Evolutionary conservation across 2,888 invertebrate genomes (phyloP), one percentile per base, ranked within the genome.

Genomic region (Xiphydria camelus): DNA sequence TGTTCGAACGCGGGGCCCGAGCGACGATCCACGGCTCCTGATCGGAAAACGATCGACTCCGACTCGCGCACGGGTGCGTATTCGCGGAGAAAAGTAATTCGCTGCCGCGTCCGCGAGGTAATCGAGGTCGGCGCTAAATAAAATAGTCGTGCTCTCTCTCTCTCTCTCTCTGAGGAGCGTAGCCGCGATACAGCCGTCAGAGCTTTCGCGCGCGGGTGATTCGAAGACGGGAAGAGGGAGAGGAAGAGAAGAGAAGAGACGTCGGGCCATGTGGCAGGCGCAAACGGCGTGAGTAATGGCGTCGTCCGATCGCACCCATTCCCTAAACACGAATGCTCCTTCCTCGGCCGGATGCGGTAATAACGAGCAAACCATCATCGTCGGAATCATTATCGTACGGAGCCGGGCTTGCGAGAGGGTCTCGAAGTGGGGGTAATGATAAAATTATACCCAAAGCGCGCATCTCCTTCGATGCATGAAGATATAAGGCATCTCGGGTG

Each of bases 241-340:
- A n/a, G 20, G 12, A 7, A 5, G 20, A 38, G 37, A 47, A n/a
- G 12, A 10, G 15, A 23, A 22, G 44, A 51, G 29, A 46, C 44
- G 47, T 46, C 48, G 51, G 53, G 58, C 57, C 66, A 69, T 68
- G 67, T 67, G 66, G 70, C 63, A 68, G 65, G 61, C 69, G 61
- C 61, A 61, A 69, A 67, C 61, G 64, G 59, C 52, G 57, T 60
- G 62, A 69, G 64, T 66, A 68, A 68, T 68, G 66, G 62, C 60
- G 61, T 60, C 62, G 62, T 50, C 54, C 47, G 55, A 62, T 66
- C 61, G 65, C 62, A 62, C 53, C 57, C 57, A 64, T 60, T n/a
- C 57, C 54, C 59, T 57, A 56, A 58, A 60, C 57, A 57, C 53
- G 54, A 58, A 58, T 39, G 40, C 33, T 35, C 34, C 35, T 50